Evolutionary conservation across 2,113 vertebrate genomes (phyloP).

Genomic region (Chroicocephalus ridibundus): DNA sequence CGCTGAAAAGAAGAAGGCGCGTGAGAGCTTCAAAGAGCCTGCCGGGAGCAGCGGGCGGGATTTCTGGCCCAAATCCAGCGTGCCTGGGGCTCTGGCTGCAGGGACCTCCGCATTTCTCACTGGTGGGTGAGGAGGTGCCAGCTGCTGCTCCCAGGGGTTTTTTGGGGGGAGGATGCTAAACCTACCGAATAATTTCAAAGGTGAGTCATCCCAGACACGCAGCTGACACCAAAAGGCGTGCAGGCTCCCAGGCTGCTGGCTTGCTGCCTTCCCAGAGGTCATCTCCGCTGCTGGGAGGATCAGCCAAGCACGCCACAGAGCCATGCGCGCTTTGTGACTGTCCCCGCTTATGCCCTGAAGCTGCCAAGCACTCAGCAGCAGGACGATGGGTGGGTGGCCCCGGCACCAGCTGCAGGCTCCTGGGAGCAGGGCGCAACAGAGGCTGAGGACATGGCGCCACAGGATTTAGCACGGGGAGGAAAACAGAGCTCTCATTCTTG

Average conservation of each 20-base stretch:
- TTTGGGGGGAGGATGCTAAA: background rate
- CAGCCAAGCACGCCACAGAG: background rate
- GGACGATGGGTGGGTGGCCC: background rate
- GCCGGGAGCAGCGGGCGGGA: background rate
- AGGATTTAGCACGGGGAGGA: background rate
- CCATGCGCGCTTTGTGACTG: rapidly evolving
- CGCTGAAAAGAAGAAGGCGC: rapidly evolving
- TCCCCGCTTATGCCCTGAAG: background rate
- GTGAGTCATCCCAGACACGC: background rate
- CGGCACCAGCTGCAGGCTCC: background rate
- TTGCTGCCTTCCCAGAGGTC: background rate
- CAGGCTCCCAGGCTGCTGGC: background rate
- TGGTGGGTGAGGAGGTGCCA: background rate
- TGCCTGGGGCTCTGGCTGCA: background rate
- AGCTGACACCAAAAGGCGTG: background rate
- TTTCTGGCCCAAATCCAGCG: background rate
- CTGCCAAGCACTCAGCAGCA: background rate
- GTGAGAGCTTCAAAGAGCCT: conserved; percentile 3
- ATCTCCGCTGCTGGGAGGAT: background rate
- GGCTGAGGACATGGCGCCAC: rapidly evolving
- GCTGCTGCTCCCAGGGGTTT: background rate
- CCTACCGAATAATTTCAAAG: background rate
- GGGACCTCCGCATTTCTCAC: background rate
- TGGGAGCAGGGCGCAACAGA: rapidly evolving
- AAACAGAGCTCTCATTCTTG: background rate